Conservation (phyloP, 2,113 vertebrate genomes). For the Coturnix japonica region DNA sequence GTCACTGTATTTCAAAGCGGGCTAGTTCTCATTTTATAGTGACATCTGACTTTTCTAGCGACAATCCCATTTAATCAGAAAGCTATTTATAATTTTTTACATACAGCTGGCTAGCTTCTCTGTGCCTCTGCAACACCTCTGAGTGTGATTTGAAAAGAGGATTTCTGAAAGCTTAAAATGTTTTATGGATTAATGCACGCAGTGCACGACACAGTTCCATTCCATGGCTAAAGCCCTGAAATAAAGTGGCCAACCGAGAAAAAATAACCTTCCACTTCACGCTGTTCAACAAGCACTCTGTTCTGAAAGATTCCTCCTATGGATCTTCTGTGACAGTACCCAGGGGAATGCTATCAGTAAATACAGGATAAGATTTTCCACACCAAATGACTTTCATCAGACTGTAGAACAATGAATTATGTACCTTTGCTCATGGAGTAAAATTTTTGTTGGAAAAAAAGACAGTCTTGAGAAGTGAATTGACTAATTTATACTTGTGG, state of each 20-base stretch:
- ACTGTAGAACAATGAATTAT: neutral
- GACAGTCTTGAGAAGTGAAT: neutral
- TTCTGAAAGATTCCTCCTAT: neutral
- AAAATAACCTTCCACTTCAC: neutral
- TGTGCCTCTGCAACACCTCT: neutral
- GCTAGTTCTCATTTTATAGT: neutral
- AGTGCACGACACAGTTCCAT: neutral
- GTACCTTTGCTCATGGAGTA: neutral
- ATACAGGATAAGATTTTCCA: neutral
- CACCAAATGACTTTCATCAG: neutral
- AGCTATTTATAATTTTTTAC: neutral
- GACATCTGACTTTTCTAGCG: neutral
- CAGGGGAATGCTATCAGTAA: neutral
- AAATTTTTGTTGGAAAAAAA: neutral
- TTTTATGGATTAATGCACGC: constrained; percentile 17
- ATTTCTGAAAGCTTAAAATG: constrained; percentile 41
- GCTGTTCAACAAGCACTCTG: neutral
- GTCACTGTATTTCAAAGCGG: neutral
- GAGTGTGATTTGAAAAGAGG: neutral
- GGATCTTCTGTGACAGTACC: neutral
- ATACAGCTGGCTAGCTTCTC: neutral
- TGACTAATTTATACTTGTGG: neutral
- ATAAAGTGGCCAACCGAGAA: neutral
- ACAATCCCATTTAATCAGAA: neutral
- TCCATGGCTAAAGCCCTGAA: neutral